Conservation (phyloP, 2,113 vertebrate genomes). For the Toxostoma redivivum region DNA sequence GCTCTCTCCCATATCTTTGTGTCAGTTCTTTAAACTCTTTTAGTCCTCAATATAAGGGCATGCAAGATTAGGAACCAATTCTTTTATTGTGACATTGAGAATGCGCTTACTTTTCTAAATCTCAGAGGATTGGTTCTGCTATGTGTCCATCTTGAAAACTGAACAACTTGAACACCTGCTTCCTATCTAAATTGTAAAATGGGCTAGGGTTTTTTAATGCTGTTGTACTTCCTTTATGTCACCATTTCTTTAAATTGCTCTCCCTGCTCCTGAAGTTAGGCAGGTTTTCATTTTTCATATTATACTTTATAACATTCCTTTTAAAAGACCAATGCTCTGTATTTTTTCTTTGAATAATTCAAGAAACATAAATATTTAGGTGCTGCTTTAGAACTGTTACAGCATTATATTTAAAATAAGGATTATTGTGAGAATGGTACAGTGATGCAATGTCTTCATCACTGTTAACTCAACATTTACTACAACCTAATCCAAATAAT, state of each 20-base stretch:
- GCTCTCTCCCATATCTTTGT: accelerated
- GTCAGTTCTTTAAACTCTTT: neutral
- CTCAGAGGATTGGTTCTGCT: neutral
- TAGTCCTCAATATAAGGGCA: neutral
- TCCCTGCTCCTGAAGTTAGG: neutral
- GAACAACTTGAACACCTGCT: neutral
- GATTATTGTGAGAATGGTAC: neutral
- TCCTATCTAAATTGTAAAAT: neutral
- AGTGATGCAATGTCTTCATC: neutral
- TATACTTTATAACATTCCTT: neutral
- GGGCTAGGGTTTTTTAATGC: neutral
- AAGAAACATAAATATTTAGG: neutral
- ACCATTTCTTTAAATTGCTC: neutral
- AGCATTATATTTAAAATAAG: neutral
- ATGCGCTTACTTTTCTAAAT: neutral
- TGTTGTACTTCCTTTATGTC: neutral
- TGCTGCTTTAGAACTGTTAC: neutral
- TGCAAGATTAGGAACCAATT: neutral
- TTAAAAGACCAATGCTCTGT: neutral
- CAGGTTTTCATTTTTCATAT: neutral
- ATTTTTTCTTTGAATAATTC: neutral
- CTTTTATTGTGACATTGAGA: neutral
- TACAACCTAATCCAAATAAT: neutral
- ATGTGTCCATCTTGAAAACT: neutral
- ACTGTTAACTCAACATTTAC: neutral